These are phyloP conservation scores for Pachyrhynchus sulphureomaculatus DNA, from an alignment of 1,140 invertebrate species.

Conservation along the genomic window DNA sequence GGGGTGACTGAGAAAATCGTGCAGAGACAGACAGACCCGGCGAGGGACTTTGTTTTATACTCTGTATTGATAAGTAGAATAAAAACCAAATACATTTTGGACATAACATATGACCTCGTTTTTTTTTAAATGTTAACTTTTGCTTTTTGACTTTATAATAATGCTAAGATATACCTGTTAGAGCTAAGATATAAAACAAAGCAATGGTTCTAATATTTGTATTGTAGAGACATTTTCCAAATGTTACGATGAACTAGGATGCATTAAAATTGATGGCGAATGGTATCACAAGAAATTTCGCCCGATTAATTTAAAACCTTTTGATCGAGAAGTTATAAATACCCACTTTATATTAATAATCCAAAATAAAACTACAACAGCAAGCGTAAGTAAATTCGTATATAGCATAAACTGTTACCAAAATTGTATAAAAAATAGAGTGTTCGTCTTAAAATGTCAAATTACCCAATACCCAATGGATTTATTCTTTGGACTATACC, in stretches of 20 bases:
- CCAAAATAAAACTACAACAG: neutral
- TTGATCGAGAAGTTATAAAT: constrained; percentile 44
- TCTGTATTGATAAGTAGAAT: too few species aligned
- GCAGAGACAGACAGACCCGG: too few species aligned
- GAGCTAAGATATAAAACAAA: too few species aligned
- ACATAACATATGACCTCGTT: too few species aligned
- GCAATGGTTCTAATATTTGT: neutral
- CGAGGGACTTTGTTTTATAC: too few species aligned
- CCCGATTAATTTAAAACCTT: constrained; percentile 45
- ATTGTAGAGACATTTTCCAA: constrained; percentile 38
- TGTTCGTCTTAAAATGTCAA: neutral
- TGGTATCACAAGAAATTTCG: constrained; percentile 45
- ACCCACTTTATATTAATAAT: constrained; percentile 44
- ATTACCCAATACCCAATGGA: too few species aligned
- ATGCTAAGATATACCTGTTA: too few species aligned
- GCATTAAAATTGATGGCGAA: constrained; percentile 39
- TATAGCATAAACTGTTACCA: neutral
- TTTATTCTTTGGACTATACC: too few species aligned
- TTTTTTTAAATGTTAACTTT: too few species aligned
- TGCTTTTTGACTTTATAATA: too few species aligned
- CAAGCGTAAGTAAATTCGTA: neutral
- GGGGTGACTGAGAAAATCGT: too few species aligned
- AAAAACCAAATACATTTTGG: too few species aligned
- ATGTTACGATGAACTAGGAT: constrained; percentile 47
- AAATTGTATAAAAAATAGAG: neutral